Evolutionary conservation across 2,797 vertebrate genomes (phyloP).

Genomic region (Linurgus olivaceus): DNA sequence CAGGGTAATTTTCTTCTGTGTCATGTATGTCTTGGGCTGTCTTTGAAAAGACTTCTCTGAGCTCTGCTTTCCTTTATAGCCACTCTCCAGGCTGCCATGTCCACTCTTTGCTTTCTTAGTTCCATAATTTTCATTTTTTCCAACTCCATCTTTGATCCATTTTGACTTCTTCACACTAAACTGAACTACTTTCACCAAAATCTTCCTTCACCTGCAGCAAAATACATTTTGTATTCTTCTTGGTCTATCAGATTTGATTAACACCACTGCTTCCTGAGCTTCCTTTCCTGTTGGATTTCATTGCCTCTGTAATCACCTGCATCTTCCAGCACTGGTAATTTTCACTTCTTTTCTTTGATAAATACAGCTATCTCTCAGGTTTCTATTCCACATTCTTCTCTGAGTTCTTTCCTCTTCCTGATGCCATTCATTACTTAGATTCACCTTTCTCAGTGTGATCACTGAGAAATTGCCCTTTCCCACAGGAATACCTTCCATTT

Average conservation of each 20-base stretch:
- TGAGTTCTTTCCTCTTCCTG: background rate
- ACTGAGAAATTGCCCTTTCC: conserved; percentile 10
- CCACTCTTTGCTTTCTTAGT: background rate
- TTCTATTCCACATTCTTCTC: background rate
- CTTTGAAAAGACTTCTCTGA: background rate
- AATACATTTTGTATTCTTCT: background rate
- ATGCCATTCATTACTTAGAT: background rate
- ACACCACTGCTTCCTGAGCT: background rate
- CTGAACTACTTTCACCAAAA: background rate
- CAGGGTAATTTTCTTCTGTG: background rate
- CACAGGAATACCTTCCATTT: background rate
- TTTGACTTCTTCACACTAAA: background rate
- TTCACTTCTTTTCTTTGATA: background rate
- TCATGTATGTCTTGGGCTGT: background rate
- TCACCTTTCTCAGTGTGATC: background rate
- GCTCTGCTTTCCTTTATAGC: background rate
- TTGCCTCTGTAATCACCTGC: background rate
- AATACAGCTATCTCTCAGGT: background rate
- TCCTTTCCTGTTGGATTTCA: background rate
- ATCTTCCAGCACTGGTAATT: background rate
- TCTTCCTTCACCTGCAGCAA: background rate
- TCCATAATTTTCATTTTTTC: background rate
- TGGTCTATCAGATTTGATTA: background rate
- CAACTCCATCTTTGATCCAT: background rate
- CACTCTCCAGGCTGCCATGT: background rate